phyloP scores from a whole-genome alignment of 2,888 invertebrate genomes.

The Ormyrus rosae region DNA sequence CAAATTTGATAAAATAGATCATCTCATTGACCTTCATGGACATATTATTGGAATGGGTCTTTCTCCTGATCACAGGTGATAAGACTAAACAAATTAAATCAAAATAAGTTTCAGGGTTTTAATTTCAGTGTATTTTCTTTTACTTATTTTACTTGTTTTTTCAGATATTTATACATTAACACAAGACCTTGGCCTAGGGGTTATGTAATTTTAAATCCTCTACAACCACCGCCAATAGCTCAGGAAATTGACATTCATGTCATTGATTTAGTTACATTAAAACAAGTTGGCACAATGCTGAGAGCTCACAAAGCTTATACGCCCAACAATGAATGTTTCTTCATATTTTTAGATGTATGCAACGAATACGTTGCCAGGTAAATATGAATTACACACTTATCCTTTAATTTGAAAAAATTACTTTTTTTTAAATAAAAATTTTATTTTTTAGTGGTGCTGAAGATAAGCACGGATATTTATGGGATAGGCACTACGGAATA shows the following conservation, averaged over 20 bases:
- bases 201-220: constrained; percentile 84
- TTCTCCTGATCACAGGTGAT: constrained; percentile 84
- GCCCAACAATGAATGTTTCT: constrained; percentile 90
- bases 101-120: constrained; percentile 8
- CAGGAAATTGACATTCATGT: constrained; percentile 92
- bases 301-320: constrained; percentile 89
- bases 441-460: constrained; percentile 84
- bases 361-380: constrained; percentile 90
- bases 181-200: constrained; percentile 89
- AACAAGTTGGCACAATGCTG: constrained; percentile 86
- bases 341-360: constrained; percentile 90
- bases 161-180: constrained; percentile 87
- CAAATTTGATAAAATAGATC: constrained; percentile 86
- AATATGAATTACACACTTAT: constrained; percentile 31
- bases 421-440: constrained; percentile 26
- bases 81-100: neutral
- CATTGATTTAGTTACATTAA: constrained; percentile 86
- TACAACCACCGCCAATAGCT: constrained; percentile 89
- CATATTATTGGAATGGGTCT: constrained; percentile 92
- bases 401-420: constrained; percentile 18
- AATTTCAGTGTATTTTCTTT: constrained; percentile 8
- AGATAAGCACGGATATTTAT: constrained; percentile 88
- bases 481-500: constrained; percentile 90
- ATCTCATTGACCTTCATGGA: constrained; percentile 88
- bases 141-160: constrained; percentile 57